Evolutionary conservation across 2,797 vertebrate genomes (phyloP), one percentile per base, ranked within the genome.

Genomic region (Malacoctenus gilli): DNA sequence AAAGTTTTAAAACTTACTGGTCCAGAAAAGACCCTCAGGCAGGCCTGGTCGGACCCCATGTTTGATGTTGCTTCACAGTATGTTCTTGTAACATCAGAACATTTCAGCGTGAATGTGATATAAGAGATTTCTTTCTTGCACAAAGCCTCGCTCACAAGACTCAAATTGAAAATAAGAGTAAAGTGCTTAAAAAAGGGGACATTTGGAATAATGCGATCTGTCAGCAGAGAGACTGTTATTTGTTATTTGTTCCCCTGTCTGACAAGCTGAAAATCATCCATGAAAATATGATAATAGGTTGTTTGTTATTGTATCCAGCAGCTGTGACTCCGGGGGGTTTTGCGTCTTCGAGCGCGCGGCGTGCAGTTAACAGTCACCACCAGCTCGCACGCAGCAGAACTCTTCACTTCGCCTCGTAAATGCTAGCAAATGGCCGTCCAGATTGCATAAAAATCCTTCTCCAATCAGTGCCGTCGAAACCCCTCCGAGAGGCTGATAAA

Each of bases 371-470:
- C 63, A 64, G 58, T 53, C 50, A 55, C 21, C 63, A 20, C 14
- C 56, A 20, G 50, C 57, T 74, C 63, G 23, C 6, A 21, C 58
- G 13, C 67, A 61, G 50, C 55, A 53, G 38, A 68, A 23, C 44
- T 42, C 63, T 15, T 61, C 37, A 14, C 21, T 52, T 59, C 58
- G 14, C 46, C 67, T 30, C 46, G 57, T 55, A 46, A 68, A 72
- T 70, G 62, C 68, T 67, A 60, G 72, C 77, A 75, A 80, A 77
- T 61, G 71, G 57, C 23, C 4, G 60, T 41, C 74, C 79, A 80
- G 82, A 76, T 77, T 72, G 72, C 30, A 37, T 8, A 14, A 66
- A 50, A 50, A n/a, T n/a, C n/a, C n/a, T n/a, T n/a, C n/a, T n/a
- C n/a, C n/a, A n/a, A n/a, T n/a, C n/a, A n/a, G n/a, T n/a, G n/a